These are phyloP conservation scores for Mareca penelope DNA, from an alignment of 2,797 vertebrate genomes.

Conservation along the genomic window DNA sequence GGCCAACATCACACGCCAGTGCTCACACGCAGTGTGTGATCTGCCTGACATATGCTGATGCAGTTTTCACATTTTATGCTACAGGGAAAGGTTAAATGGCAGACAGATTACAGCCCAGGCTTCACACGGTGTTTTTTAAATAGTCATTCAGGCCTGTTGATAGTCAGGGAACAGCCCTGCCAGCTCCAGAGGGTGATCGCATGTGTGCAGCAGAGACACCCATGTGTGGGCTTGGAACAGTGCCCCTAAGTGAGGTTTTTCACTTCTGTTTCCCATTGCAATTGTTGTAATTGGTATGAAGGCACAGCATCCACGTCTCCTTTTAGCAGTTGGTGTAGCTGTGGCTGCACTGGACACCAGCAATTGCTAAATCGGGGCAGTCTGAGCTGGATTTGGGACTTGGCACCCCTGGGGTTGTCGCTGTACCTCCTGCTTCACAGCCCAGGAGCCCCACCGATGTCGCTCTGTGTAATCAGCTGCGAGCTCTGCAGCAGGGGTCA, in stretches of 20 bases:
- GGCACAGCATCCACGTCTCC: neutral
- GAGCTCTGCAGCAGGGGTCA: neutral
- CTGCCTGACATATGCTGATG: neutral
- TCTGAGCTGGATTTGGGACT: neutral
- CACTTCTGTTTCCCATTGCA: slow-evolving; percentile 17
- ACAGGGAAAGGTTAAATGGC: neutral
- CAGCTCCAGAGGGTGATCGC: neutral
- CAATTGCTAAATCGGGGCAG: neutral
- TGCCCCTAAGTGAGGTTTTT: neutral
- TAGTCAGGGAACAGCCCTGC: neutral
- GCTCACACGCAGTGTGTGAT: neutral
- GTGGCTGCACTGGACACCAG: neutral
- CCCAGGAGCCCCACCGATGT: neutral
- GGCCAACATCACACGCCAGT: no score
- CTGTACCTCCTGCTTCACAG: neutral
- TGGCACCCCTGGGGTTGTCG: neutral
- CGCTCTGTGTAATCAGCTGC: neutral
- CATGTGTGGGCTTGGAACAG: neutral
- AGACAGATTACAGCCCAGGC: neutral
- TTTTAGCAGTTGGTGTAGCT: neutral
- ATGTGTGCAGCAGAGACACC: neutral
- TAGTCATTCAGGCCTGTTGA: neutral
- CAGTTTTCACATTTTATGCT: neutral
- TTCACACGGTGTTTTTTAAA: neutral
- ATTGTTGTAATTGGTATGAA: neutral